Percentiles rank a stretch among this genome's conserved stretches.
Conservation (phyloP, 1,140 invertebrate genomes). For the Ostrea edulis region DNA sequence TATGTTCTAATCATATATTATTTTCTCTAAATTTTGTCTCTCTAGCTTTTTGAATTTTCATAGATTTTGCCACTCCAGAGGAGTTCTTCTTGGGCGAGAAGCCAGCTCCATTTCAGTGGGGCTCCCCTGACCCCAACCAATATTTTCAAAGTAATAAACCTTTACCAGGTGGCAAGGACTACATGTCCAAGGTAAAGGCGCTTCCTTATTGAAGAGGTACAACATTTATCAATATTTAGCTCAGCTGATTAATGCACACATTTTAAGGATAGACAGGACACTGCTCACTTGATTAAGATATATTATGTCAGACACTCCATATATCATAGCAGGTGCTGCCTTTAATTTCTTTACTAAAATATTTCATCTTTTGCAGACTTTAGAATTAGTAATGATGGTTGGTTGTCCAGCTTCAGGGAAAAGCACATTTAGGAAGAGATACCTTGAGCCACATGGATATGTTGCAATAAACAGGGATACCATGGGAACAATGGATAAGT, state of each 20-base stretch:
- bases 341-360: background rate
- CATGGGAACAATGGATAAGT: slow-evolving; percentile 91
- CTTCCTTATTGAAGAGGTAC: background rate
- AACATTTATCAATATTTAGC: background rate
- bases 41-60: slow-evolving; percentile 11
- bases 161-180: background rate
- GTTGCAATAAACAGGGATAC: slow-evolving; percentile 90
- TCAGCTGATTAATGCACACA: no score
- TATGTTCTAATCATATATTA: background rate
- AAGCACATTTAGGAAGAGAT: slow-evolving; percentile 86
- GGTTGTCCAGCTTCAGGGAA: slow-evolving; percentile 94
- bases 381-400: slow-evolving; percentile 88
- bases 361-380: slow-evolving; percentile 55
- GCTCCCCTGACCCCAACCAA: slow-evolving; percentile 76
- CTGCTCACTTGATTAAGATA: no score
- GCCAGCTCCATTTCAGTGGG: slow-evolving; percentile 76
- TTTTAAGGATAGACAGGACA: no score
- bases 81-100: slow-evolving; percentile 89
- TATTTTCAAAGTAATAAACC: background rate
- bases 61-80: slow-evolving; percentile 93
- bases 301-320: no score
- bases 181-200: slow-evolving; percentile 55
- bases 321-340: no score
- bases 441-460: slow-evolving; percentile 87
- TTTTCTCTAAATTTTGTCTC: background rate